Percentiles rank a stretch among this genome's conserved stretches.
Evolutionary conservation across 2,888 invertebrate species (phyloP).

Genomic region (Drosophila fulvimacula): DNA sequence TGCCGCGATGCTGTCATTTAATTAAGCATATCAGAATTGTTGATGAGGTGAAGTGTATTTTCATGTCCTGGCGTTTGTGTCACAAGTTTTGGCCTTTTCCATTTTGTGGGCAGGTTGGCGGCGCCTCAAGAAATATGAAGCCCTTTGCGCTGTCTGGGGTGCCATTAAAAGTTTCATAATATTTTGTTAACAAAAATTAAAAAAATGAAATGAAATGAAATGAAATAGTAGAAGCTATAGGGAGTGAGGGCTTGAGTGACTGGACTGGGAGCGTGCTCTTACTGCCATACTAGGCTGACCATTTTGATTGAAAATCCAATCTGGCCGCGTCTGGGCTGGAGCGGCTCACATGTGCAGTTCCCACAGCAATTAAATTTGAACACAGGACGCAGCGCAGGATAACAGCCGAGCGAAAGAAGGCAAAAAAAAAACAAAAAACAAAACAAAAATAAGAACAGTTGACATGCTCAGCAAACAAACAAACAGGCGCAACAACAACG

Average conservation of each 20-base stretch:
- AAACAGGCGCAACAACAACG: conserved; percentile 54
- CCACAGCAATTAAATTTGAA: conserved; percentile 85
- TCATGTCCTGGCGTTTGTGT: conserved; percentile 32
- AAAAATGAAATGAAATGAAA: conserved; percentile 64
- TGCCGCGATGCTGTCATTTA: conserved; percentile 11
- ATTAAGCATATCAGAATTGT: conserved; percentile 33
- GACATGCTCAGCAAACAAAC: conserved; percentile 75
- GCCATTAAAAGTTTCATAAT: conserved; percentile 75
- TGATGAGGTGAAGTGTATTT: conserved; percentile 43
- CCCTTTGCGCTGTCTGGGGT: conserved; percentile 51
- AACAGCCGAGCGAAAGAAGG: conserved; percentile 37
- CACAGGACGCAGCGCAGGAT: conserved; percentile 66
- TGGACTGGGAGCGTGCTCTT: conserved; percentile 15
- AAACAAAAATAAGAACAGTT: conserved; percentile 57
- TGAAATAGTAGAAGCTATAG: conserved; percentile 31
- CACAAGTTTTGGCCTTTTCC: neutral
- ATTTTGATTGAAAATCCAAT: conserved; percentile 80
- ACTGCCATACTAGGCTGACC: conserved; percentile 49
- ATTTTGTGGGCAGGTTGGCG: conserved; percentile 5
- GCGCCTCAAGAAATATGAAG: conserved; percentile 55
- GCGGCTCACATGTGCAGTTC: conserved; percentile 83
- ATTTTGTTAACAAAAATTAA: conserved; percentile 70
- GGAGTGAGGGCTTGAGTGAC: neutral
- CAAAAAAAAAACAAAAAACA: too few species aligned
- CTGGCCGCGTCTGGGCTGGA: conserved; percentile 69